A percentile compares a stretch with the other conserved stretches of the same genome.
phyloP scores from a whole-genome alignment of 2,113 vertebrate genomes.

The Cololabis saira region DNA sequence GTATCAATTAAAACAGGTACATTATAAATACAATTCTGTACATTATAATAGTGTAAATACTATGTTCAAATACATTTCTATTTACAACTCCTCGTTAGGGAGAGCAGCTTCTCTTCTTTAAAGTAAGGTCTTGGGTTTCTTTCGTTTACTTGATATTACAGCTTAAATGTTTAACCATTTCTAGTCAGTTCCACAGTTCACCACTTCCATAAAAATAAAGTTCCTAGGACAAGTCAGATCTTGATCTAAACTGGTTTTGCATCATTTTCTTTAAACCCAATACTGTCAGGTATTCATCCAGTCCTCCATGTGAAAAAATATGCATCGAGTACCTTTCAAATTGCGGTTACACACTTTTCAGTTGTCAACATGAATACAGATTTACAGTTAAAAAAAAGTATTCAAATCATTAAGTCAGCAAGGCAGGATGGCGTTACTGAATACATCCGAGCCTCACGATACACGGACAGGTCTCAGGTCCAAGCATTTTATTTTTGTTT shows the following conservation, averaged over 20 bases:
- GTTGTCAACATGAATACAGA: conserved; percentile 43
- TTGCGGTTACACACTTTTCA: conserved; percentile 51
- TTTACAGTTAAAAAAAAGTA: neutral
- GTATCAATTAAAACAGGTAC: conserved; percentile 93
- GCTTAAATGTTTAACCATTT: conserved; percentile 74
- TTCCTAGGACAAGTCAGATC: conserved; percentile 49
- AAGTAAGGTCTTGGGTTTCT: conserved; percentile 86
- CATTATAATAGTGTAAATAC: conserved; percentile 91
- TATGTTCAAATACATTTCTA: conserved; percentile 88
- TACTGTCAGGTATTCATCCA: conserved; percentile 31
- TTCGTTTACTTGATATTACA: conserved; percentile 80
- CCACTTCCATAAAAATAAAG: conserved; percentile 56
- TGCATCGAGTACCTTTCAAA: conserved; percentile 65
- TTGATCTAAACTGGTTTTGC: conserved; percentile 51
- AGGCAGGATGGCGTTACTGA: conserved; percentile 55
- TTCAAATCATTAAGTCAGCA: conserved; percentile 39
- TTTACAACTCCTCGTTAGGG: conserved; percentile 88
- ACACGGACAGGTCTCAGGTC: conserved; percentile 58
- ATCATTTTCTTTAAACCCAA: conserved; percentile 25
- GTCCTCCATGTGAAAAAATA: conserved; percentile 39
- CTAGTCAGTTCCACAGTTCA: conserved; percentile 67
- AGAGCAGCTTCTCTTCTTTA: conserved; percentile 90
- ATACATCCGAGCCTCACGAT: conserved; percentile 49
- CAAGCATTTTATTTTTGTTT: conserved; percentile 33
- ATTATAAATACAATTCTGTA: conserved; percentile 99